A percentile compares a stretch with the other conserved stretches of the same genome.
These are phyloP conservation scores for Hydropsyche betteni DNA, from an alignment of 2,888 invertebrate genomes.

Conservation along the genomic window DNA sequence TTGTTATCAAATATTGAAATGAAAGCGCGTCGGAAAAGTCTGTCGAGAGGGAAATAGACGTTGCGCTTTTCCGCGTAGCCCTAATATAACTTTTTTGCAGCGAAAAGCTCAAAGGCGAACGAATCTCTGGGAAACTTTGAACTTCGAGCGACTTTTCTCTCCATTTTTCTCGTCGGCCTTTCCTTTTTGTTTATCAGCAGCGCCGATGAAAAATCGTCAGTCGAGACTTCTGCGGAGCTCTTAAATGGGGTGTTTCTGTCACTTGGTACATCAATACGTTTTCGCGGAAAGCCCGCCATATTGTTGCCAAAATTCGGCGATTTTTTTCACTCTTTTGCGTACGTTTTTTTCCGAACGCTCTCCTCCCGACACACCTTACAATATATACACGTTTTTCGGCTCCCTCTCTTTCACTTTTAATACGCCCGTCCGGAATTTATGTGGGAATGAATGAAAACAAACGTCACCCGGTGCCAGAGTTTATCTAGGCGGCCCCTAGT, in stretches of 20 bases:
- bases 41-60: too few relatives aligned
- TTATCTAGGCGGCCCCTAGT: conserved; percentile 11
- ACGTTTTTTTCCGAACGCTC: not conserved
- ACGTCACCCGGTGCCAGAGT: conserved; percentile 26
- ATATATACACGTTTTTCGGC: conserved; percentile 35
- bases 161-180: not conserved
- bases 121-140: not conserved
- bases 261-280: conserved; percentile 26
- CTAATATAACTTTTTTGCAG: too few relatives aligned
- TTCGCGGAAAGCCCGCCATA: conserved; percentile 14
- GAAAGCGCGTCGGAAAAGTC: too few relatives aligned
- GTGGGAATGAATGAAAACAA: conserved; percentile 47
- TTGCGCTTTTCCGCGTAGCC: too few relatives aligned
- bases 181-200: not conserved
- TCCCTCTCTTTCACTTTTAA: conserved; percentile 41
- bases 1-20: too few relatives aligned
- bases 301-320: conserved; percentile 36
- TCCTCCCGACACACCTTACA: too few relatives aligned
- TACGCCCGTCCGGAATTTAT: conserved; percentile 41
- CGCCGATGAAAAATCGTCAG: conserved; percentile 18
- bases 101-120: too few relatives aligned
- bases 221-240: conserved; percentile 36
- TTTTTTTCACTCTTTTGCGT: not conserved
- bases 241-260: conserved; percentile 45
- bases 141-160: not conserved